Evolutionary conservation across 2,797 vertebrate species (phyloP), one percentile per base, ranked within the genome.

Genomic region (Tenualosa thibaudeaui): DNA sequence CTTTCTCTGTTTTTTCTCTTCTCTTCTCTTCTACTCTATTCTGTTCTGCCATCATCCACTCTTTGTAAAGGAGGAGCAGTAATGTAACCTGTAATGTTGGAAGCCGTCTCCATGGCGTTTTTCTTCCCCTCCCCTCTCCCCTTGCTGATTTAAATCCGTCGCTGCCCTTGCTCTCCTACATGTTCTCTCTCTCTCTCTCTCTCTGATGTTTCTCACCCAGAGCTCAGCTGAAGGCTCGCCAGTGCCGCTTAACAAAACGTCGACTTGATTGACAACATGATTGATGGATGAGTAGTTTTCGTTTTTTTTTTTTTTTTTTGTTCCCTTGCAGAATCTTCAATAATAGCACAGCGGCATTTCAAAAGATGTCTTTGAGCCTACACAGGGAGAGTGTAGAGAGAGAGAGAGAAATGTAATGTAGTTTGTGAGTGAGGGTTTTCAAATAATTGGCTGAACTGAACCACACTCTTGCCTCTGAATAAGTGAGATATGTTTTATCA

Each of bases 211-310:
- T 37, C 68, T 75, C 68, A 26, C 31, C 24, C 37, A 40, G 37
- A 6, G 68, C 68, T 10, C 31, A 17, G 15, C 26, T 75, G 26
- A 68, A 68, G 26, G 62, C 62, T 65, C 62, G n/a, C n/a, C 12
- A 10, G 24, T n/a, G n/a, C n/a, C 12, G 65, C 65, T 68, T 68
- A 68, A 37, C 68, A 75, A 75, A 75, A 75, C 37, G 68, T 75
- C 17, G 3, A 75, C 68, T 17, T 75, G 68, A 75, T 75, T 75
- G 68, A 75, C 68, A 75, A 75, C 68, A 43, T 75, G 68, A 75
- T 75, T 75, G 68, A 75, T 75, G 31, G 68, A 75, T 75, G 68
- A 75, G 37, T 37, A 43, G 68, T 40, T 40, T 68, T 68, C 65
- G 9, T 2, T 37, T 65, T 24, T 65, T 68, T 68, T 43, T 60